Percentiles rank a stretch among this genome's conserved stretches.
phyloP scores from a whole-genome alignment of 2,888 invertebrate species.

The Isotomurus palustris region DNA sequence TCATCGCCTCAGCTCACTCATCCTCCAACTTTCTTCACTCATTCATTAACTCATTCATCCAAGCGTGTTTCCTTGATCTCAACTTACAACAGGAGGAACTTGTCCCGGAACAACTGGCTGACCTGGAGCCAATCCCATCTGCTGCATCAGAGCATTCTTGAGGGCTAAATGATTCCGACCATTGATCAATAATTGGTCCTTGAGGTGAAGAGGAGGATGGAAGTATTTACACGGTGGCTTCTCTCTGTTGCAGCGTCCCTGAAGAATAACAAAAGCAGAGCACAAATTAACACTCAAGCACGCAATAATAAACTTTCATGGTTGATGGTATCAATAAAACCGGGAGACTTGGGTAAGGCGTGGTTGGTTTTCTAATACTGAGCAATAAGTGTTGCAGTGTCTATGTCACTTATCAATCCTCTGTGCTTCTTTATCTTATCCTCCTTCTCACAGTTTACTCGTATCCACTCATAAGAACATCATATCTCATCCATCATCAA shows the following conservation, averaged over 20 bases:
- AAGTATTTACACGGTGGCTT: slow-evolving; percentile 99
- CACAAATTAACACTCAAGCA: too few relatives aligned
- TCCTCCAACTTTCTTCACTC: background rate
- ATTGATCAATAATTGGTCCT: slow-evolving; percentile 99
- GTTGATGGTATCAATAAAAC: too few relatives aligned
- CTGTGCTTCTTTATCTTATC: too few relatives aligned
- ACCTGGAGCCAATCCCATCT: slow-evolving; percentile 85
- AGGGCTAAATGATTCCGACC: slow-evolving; percentile 98
- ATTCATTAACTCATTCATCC: background rate
- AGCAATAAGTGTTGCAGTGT: too few relatives aligned
- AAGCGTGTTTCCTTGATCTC: slow-evolving; percentile 21
- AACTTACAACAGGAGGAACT: slow-evolving; percentile 83
- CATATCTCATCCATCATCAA: slow-evolving; percentile 7
- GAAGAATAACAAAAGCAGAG: slow-evolving; percentile 50
- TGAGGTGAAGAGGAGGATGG: slow-evolving; percentile 99
- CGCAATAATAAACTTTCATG: too few relatives aligned
- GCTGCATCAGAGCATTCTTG: slow-evolving; percentile 69
- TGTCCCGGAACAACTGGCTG: slow-evolving; percentile 87
- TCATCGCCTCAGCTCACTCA: background rate
- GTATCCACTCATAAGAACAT: too few relatives aligned
- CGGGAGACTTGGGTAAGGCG: too few relatives aligned
- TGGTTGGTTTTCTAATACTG: too few relatives aligned
- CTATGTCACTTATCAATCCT: too few relatives aligned
- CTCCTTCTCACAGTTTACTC: too few relatives aligned
- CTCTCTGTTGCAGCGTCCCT: slow-evolving; percentile 99